These are phyloP conservation scores for Cebus imitator DNA, from an alignment of 2,113 vertebrate genomes.

Conservation along the genomic window DNA sequence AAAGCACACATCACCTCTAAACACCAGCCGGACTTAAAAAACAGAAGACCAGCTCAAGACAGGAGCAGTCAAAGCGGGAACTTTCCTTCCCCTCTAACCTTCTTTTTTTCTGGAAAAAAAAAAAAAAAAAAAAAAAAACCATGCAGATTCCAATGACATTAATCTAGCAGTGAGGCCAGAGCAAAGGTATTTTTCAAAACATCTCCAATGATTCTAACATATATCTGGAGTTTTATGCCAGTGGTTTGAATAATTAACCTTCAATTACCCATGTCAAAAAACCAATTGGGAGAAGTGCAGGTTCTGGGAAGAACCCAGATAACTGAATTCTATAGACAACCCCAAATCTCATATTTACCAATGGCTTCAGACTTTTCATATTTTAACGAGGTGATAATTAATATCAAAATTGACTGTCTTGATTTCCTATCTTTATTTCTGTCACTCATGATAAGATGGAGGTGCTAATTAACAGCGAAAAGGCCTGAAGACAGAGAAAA, in stretches of 20 bases:
- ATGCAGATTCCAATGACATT: not conserved
- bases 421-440: constrained; percentile 45
- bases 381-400: constrained; percentile 65
- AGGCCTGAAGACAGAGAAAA: constrained; percentile 38
- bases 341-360: not conserved
- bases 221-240: not conserved
- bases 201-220: not conserved
- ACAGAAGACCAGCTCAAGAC: not conserved
- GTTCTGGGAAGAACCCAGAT: not conserved
- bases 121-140: too few species aligned
- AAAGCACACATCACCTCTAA: not conserved
- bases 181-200: not conserved
- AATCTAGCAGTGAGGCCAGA: not conserved
- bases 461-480: constrained; percentile 63
- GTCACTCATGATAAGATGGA: constrained; percentile 33
- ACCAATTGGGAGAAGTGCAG: not conserved
- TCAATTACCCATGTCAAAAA: not conserved
- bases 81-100: not conserved
- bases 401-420: constrained; percentile 27
- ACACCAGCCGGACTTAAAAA: not conserved
- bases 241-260: not conserved
- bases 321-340: not conserved
- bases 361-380: constrained; percentile 32
- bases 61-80: not conserved
- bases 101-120: not conserved